Percentiles rank a stretch among this genome's conserved stretches.
These are phyloP conservation scores for Equus quagga DNA, from an alignment of 2,113 vertebrate genomes.

Conservation along the genomic window DNA sequence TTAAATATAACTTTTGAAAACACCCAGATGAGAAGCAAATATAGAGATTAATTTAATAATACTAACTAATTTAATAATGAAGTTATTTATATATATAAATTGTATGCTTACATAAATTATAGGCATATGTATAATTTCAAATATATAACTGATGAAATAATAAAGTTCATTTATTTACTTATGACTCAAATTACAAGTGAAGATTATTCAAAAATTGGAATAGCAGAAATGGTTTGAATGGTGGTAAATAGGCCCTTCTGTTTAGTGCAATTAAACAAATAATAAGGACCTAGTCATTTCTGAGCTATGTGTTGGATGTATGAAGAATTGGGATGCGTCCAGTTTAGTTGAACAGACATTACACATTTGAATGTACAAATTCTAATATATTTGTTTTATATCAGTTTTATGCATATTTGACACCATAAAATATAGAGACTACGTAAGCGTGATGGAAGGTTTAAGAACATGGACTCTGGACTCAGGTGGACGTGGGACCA, in stretches of 20 bases:
- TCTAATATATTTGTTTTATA: not conserved
- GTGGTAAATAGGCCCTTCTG: not conserved
- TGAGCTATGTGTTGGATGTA: not conserved
- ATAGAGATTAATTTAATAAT: not conserved
- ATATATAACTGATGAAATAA: not conserved
- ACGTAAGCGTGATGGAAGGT: accelerated
- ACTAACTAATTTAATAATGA: not conserved
- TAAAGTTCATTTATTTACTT: not conserved
- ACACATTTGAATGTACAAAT: not conserved
- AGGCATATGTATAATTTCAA: not conserved
- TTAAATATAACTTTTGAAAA: conserved; percentile 14
- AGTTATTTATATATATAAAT: not conserved
- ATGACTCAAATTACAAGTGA: not conserved
- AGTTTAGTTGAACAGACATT: not conserved
- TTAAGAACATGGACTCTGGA: not conserved
- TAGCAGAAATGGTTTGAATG: not conserved
- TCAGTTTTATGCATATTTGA: not conserved
- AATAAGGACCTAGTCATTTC: not conserved
- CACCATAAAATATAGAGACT: not conserved
- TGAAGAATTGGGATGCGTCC: not conserved
- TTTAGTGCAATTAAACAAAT: not conserved
- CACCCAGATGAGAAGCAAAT: not conserved
- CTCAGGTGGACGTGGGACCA: not conserved
- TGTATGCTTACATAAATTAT: not conserved
- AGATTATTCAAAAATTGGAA: not conserved